Base-by-base conservation (phyloP, 2,888 invertebrate genomes). In the Drosophila pseudotakahashii region DNA sequence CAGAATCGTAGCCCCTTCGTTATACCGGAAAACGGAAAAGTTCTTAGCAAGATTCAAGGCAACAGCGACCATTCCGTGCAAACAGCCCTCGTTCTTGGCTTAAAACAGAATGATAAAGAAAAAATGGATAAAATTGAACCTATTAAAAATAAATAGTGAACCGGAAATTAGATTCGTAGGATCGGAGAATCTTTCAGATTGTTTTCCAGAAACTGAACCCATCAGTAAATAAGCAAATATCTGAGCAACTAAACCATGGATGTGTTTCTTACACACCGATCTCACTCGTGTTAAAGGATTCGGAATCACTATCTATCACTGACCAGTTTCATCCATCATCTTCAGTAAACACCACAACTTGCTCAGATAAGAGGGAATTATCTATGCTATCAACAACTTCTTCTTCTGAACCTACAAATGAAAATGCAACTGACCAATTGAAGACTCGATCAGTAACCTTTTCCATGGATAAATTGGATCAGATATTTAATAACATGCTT, bases 31-130 rank as follows among this genome's bases (percentile, higher is more conserved):
- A 16, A 37, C 0, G 14, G 2, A 10, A 39, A 3, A 6, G 0
- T 57, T 2, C 7, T 57, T n/a, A n/a, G 37, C 2, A 19, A 57
- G 30, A 3, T 47, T 47, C 30, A 47, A 16, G 16, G 30, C n/a
- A 47, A 1, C 16, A 30, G 3, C 14, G 47, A 11, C 2, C 13
- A 7, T 34, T 48, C 48, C 13, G 16, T 34, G 1, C 13, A 48
- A 19, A 48, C 48, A 13, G 48, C 32, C 16, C 32, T 34, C 3
- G 11, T 3, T 32, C 32, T 7, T 11, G 10, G 11, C 3, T 1
- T 10, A 11, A 32, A 14, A 11, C 30, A 47, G 6, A 10, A 10
- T 11, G 6, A 7, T 14, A 5, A 14, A 11, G 30, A 47, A 14
- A 16, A 3, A 7, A 10, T 11, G 3, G 0, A 30, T 32, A 47